phyloP scores from a whole-genome alignment of 1,140 invertebrate species.

The Archivesica marissinica region DNA sequence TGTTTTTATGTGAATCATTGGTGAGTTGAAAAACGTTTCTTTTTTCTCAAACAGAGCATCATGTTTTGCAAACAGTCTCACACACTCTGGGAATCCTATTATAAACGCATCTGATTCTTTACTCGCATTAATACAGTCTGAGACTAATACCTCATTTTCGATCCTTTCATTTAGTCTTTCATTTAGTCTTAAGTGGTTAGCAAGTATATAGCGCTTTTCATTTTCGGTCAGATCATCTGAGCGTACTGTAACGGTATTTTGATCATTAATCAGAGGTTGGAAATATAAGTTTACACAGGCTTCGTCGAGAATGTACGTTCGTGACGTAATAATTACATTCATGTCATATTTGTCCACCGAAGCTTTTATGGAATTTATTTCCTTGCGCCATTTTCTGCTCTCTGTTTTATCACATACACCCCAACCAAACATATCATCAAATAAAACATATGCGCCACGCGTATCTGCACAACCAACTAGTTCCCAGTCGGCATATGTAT shows the following conservation, averaged over 20 bases:
- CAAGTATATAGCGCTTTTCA: background rate
- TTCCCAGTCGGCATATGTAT: background rate
- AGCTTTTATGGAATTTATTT: background rate
- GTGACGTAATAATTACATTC: background rate
- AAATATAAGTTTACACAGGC: background rate
- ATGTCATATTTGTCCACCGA: background rate
- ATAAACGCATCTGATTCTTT: background rate
- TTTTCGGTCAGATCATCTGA: background rate
- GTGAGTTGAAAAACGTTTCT: background rate
- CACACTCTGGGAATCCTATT: background rate
- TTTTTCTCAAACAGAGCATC: background rate
- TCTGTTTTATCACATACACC: background rate
- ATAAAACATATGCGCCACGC: background rate
- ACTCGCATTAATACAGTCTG: background rate
- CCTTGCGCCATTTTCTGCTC: background rate
- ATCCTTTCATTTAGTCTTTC: background rate
- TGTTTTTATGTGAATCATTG: background rate
- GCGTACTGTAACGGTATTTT: background rate
- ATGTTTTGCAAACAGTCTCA: background rate
- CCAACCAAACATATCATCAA: constrained; percentile 19
- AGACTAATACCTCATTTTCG: too few species aligned
- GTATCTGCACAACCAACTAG: background rate
- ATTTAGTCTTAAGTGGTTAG: background rate
- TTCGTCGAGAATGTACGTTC: background rate
- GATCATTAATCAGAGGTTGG: background rate